Percentiles rank a stretch among this genome's conserved stretches.
Evolutionary conservation across 92 coral and sea anemone species (phyloP).

Genomic region (Porites rus): DNA sequence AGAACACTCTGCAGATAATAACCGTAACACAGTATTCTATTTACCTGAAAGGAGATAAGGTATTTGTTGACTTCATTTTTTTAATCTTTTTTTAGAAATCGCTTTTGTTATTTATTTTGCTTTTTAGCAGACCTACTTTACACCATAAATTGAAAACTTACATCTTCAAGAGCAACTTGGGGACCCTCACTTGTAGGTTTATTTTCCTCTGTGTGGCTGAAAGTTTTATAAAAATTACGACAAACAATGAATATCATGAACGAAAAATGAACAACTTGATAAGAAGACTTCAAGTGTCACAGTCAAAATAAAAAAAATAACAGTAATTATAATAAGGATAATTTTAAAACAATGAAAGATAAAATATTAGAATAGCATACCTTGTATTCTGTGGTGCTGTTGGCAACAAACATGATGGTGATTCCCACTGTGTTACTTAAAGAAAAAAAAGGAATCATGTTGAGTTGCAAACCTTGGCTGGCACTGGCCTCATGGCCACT

Average conservation of each 20-base stretch:
- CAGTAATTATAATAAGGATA: too few relatives aligned
- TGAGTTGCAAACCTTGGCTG: not conserved
- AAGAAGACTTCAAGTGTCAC: not conserved
- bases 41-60: too few relatives aligned
- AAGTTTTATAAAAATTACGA: not conserved
- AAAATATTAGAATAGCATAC: not conserved
- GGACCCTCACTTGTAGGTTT: not conserved
- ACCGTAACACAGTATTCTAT: too few relatives aligned
- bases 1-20: too few relatives aligned
- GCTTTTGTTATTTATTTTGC: not conserved
- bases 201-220: not conserved
- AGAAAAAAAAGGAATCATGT: not conserved
- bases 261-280: not conserved
- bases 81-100: not conserved
- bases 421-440: conserved; percentile 72
- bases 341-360: too few relatives aligned
- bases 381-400: not conserved
- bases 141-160: not conserved
- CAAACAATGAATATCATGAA: not conserved
- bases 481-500: not conserved
- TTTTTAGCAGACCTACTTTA: not conserved
- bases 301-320: not conserved
- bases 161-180: not conserved
- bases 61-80: too few relatives aligned
- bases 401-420: conserved; percentile 19